Percentiles rank a stretch among this genome's conserved stretches.
phyloP scores from a whole-genome alignment of 1,140 invertebrate species.

The Centruroides sculpturatus region DNA sequence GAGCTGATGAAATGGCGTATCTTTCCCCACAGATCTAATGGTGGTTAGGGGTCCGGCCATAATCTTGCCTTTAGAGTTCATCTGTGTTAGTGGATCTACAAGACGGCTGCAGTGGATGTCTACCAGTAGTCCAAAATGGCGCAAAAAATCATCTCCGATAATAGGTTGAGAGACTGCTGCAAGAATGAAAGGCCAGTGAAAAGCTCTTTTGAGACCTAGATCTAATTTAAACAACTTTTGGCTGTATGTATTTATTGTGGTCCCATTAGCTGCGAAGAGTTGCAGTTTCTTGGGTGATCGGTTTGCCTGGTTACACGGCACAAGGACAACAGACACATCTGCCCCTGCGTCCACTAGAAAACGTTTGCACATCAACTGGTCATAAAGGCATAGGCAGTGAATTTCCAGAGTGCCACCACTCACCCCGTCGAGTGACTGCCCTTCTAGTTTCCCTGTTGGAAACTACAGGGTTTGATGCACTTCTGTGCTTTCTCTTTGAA shows the following conservation, averaged over 20 bases:
- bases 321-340: conserved; percentile 8
- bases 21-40: neutral
- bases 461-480: neutral
- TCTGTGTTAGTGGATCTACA: conserved; percentile 1
- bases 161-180: conserved; percentile 10
- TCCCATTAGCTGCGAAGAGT: conserved; percentile 7
- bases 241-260: conserved; percentile 11
- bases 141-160: conserved; percentile 14
- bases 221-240: neutral
- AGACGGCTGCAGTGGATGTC: neutral
- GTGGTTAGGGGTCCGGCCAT: neutral
- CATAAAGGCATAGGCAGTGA: conserved; percentile 2
- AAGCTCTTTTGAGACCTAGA: neutral
- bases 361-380: neutral
- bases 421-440: neutral
- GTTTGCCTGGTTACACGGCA: neutral
- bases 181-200: conserved; percentile 6
- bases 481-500: no score
- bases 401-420: neutral
- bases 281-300: neutral
- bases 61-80: neutral
- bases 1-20: neutral
- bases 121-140: conserved; percentile 1
- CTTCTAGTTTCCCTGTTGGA: no score
- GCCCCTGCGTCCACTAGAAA: conserved; percentile 15